A percentile compares a stretch with the other conserved stretches of the same genome.
These are phyloP conservation scores for Desoria tigrina DNA, from an alignment of 2,888 invertebrate species.

Conservation along the genomic window DNA sequence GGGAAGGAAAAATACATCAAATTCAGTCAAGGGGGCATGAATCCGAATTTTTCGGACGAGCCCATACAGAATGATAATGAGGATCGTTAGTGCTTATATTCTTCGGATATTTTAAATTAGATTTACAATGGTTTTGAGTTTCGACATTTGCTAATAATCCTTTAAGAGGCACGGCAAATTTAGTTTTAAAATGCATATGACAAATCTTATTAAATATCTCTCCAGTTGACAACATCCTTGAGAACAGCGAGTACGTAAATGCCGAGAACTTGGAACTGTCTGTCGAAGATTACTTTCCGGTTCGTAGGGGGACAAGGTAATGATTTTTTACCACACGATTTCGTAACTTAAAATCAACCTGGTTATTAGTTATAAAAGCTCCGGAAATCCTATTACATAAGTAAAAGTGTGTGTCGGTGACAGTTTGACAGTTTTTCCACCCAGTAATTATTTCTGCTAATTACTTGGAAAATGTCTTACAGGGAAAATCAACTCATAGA, in stretches of 20 bases:
- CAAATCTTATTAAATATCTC: too few species aligned
- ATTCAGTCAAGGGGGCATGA: slow-evolving; percentile 21
- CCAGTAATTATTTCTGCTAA: too few species aligned
- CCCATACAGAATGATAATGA: slow-evolving; percentile 20
- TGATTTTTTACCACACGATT: too few species aligned
- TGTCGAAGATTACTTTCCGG: slow-evolving; percentile 44
- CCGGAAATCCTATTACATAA: too few species aligned
- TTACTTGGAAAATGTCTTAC: too few species aligned
- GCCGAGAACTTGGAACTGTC: slow-evolving; percentile 33
- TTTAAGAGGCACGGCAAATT: too few species aligned
- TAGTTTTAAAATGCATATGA: background rate
- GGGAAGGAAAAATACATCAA: slow-evolving; percentile 34
- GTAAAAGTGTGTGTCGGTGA: background rate
- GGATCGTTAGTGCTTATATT: background rate
- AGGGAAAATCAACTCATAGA: slow-evolving; percentile 40
- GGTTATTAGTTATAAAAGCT: too few species aligned
- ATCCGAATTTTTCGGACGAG: slow-evolving; percentile 14
- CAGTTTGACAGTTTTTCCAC: background rate
- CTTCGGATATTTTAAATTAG: too few species aligned
- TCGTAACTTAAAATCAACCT: too few species aligned
- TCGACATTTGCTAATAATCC: too few species aligned
- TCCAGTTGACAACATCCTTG: slow-evolving; percentile 30
- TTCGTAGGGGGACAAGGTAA: slow-evolving; percentile 38
- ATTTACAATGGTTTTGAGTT: too few species aligned
- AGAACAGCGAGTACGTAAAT: slow-evolving; percentile 16